Conservation (phyloP, 30 jellyfish, hydroid and myxozoan genomes). For the Aurelia coerulea region DNA sequence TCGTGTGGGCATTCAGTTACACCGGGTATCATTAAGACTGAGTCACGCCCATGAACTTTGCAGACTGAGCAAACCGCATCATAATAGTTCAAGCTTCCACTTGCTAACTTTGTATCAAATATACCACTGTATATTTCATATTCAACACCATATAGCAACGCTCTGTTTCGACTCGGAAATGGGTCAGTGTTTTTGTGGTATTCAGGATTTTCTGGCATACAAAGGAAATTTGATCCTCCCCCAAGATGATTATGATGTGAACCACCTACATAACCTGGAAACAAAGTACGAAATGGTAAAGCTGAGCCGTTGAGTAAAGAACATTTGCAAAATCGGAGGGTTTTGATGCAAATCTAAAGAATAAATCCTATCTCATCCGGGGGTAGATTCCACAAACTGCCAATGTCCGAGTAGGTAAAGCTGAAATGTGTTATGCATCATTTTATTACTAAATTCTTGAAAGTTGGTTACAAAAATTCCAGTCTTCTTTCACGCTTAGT, state of each 20-base stretch:
- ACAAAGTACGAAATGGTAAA: neutral
- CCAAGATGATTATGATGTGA: conserved; percentile 90
- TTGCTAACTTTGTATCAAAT: conserved; percentile 45
- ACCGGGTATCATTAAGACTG: conserved; percentile 95
- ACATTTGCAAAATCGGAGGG: no score
- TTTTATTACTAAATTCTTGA: no score
- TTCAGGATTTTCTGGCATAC: conserved; percentile 80
- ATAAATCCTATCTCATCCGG: no score
- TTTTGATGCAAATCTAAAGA: no score
- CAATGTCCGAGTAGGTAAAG: no score
- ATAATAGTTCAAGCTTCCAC: conserved; percentile 24
- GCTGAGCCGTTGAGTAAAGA: neutral
- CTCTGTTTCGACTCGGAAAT: conserved; percentile 38
- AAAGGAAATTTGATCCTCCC: conserved; percentile 96
- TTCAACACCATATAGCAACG: conserved; percentile 82
- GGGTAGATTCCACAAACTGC: no score
- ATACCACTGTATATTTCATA: conserved; percentile 68
- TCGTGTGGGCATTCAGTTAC: conserved; percentile 79
- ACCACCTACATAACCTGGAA: conserved; percentile 85
- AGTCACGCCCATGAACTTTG: conserved; percentile 63
- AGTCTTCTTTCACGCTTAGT: no score
- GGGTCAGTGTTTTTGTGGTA: conserved; percentile 58
- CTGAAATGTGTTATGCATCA: no score
- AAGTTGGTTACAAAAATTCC: no score
- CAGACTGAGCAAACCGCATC: conserved; percentile 92